Evolutionary conservation across 1,140 invertebrate genomes (phyloP).

Genomic region (Calycopis cecrops): DNA sequence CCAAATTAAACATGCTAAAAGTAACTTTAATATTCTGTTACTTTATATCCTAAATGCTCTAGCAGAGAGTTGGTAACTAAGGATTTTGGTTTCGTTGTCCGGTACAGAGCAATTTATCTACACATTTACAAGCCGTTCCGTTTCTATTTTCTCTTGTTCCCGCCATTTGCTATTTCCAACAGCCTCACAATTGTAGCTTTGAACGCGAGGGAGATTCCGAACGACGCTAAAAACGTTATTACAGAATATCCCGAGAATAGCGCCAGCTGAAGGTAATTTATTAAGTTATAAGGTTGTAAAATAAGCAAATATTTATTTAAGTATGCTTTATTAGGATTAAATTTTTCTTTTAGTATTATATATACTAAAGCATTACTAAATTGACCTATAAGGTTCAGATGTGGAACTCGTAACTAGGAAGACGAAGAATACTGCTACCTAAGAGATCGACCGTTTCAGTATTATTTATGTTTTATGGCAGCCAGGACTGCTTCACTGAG

Average conservation of each 20-base stretch:
- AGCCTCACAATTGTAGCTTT: conserved; percentile 87
- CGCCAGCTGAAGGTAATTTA: conserved; percentile 77
- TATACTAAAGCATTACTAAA: too few species aligned
- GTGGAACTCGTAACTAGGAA: too few species aligned
- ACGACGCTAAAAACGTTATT: conserved; percentile 84
- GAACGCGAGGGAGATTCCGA: conserved; percentile 84
- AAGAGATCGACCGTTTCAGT: too few species aligned
- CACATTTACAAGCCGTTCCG: too few species aligned
- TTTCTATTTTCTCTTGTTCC: conserved; percentile 31
- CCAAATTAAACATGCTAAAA: neutral
- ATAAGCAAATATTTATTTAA: too few species aligned
- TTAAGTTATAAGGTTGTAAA: too few species aligned
- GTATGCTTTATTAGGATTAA: too few species aligned
- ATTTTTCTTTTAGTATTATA: too few species aligned
- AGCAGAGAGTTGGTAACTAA: neutral
- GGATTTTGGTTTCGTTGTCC: conserved; percentile 13
- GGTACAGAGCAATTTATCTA: neutral
- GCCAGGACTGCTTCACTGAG: too few species aligned
- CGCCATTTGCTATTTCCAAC: conserved; percentile 78
- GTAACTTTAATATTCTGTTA: neutral
- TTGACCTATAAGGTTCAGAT: too few species aligned
- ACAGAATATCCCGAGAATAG: conserved; percentile 87
- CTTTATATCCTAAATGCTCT: neutral
- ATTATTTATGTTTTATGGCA: too few species aligned
- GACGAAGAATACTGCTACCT: too few species aligned